Evolutionary conservation across 2,113 vertebrate genomes (phyloP).

Genomic region (Eretmochelys imbricata): DNA sequence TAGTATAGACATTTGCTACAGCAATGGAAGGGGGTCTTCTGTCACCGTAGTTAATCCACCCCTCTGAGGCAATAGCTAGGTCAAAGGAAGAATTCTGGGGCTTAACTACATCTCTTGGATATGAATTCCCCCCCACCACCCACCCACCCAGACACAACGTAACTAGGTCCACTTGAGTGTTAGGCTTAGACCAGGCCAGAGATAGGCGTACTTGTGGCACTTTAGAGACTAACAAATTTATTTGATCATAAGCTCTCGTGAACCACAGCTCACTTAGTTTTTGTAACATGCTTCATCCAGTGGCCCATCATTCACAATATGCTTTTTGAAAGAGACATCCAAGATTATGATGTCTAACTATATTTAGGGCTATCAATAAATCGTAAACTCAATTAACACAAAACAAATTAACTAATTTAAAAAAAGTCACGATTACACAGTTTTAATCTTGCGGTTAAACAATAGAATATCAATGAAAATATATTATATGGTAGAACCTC

Average conservation of each 20-base stretch:
- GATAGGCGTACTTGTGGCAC: background rate
- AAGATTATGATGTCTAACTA: background rate
- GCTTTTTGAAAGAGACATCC: background rate
- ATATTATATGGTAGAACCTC: no score
- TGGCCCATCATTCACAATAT: rapidly evolving
- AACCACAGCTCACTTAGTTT: background rate
- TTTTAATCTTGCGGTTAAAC: no score
- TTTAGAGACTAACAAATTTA: no score
- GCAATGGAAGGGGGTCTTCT: background rate
- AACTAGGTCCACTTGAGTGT: background rate
- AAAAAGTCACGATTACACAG: no score
- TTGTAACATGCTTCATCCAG: background rate
- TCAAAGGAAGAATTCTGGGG: background rate
- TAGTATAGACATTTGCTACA: background rate
- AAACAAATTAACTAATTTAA: no score
- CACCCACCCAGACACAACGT: background rate
- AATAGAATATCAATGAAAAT: no score
- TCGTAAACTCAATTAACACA: no score
- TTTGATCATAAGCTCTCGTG: no score
- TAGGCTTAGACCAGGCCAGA: background rate
- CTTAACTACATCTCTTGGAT: background rate
- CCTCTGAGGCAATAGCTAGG: background rate
- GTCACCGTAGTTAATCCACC: background rate
- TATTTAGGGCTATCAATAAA: no score
- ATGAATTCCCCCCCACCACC: background rate